phyloP scores from a whole-genome alignment of 2,113 vertebrate species.

The Oncorhynchus masou region DNA sequence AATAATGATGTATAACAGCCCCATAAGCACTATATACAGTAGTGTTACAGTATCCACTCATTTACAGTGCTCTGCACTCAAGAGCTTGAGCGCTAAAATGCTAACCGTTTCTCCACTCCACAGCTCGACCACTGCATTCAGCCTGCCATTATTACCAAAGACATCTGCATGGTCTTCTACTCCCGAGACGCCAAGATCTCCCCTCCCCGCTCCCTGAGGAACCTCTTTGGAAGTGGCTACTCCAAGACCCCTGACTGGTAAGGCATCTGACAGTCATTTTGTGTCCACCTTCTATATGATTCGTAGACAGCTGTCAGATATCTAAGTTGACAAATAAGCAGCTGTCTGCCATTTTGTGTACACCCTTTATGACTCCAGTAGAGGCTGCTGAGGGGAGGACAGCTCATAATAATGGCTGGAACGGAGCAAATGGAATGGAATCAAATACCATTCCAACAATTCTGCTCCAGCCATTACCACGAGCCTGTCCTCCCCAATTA shows the following conservation, averaged over 20 bases:
- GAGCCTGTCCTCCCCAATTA: too few species aligned
- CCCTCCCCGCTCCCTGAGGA: constrained; percentile 91
- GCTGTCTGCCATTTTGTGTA: background rate
- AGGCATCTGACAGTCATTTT: constrained; percentile 30
- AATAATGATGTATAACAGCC: too few species aligned
- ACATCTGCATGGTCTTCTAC: constrained; percentile 97
- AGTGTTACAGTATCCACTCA: too few species aligned
- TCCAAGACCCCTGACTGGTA: constrained; percentile 94
- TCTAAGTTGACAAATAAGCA: background rate
- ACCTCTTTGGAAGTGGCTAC: constrained; percentile 94
- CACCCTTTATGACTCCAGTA: background rate
- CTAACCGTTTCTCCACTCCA: constrained; percentile 24
- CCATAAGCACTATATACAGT: too few species aligned
- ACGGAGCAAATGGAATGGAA: too few species aligned
- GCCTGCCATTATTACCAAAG: constrained; percentile 96
- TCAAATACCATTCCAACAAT: too few species aligned
- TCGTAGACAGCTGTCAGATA: background rate
- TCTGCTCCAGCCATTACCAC: too few species aligned
- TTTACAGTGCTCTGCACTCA: background rate
- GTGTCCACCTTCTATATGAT: background rate
- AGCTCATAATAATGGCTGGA: too few species aligned
- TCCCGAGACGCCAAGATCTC: constrained; percentile 95
- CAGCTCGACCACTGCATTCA: constrained; percentile 99
- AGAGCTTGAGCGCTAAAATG: background rate
- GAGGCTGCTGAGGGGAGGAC: too few species aligned